Evolutionary conservation across 1,140 invertebrate genomes (phyloP).

Genomic region (Philopotamus ludificatus): DNA sequence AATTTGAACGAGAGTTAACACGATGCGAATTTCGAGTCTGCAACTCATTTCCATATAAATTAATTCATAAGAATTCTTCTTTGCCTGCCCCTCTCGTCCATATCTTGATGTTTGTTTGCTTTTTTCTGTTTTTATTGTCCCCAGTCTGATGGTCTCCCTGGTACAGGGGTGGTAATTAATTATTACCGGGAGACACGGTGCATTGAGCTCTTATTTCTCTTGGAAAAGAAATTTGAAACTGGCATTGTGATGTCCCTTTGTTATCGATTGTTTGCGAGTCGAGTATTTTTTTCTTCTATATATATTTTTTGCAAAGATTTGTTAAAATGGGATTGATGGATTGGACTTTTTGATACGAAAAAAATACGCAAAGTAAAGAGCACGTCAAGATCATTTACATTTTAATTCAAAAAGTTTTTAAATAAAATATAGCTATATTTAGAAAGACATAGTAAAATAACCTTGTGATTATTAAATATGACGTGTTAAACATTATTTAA

Average conservation of each 20-base stretch:
- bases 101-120: constrained; percentile 14
- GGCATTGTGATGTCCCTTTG: not conserved
- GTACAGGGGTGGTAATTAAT: not conserved
- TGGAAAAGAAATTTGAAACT: not conserved
- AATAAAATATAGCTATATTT: too few relatives aligned
- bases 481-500: too few relatives aligned
- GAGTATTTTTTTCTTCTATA: too few relatives aligned
- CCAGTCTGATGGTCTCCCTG: not conserved
- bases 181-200: not conserved
- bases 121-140: constrained; percentile 4
- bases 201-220: not conserved
- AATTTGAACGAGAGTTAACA: not conserved
- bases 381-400: too few relatives aligned
- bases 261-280: not conserved
- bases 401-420: too few relatives aligned
- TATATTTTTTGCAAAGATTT: too few relatives aligned
- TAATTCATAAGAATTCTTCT: constrained; percentile 11
- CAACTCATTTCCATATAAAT: constrained; percentile 6
- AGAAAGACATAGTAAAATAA: too few relatives aligned
- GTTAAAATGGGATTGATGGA: too few relatives aligned
- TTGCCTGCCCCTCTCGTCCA: not conserved
- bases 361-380: too few relatives aligned
- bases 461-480: too few relatives aligned
- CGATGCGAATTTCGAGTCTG: not conserved
- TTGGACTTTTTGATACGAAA: too few relatives aligned